Evolutionary conservation across 2,797 vertebrate species (phyloP), one percentile per base, ranked within the genome.

Genomic region (Numenius phaeopus): DNA sequence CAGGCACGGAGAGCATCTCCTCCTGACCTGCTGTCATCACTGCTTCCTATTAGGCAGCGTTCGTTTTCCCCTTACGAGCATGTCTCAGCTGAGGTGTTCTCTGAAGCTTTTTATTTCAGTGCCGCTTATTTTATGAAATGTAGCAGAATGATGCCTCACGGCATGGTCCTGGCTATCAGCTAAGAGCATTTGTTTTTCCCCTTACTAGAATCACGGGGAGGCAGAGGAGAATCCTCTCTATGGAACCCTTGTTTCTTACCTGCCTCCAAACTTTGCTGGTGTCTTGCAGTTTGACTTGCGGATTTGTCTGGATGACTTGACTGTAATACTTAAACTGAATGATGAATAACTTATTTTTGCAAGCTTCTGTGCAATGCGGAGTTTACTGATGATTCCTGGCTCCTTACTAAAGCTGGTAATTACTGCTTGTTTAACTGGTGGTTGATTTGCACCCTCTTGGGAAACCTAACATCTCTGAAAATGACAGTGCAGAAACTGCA

Each of bases 221-320:
- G 39, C 29, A 69, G 19, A 27, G 37, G 26, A 85, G 72, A 90
- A 59, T 20, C 20, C 9, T 87, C 26, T 85, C 50, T 50, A 8
- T 66, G 39, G 34, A 93, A 71, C 49, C 1, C 10, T 57, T 71
- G 9, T 23, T 83, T 95, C 84, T 71, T 22, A 69, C 86, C 79
- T 47, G 40, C 66, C 24, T 97, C 54, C 65, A 72, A 76, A 90
- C 42, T 67, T 95, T 83, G n/a, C 78, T 83, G 71, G 19, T 88
- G 49, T 69, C 49, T 91, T 92, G 61, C 52, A 88, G 54, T 86
- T 86, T 94, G 76, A 94, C 82, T 96, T 91, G 79, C 66, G 94
- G 71, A 91, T 89, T 96, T 94, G 47, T 79, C 69, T 90, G 58
- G 42, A 59, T 90, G 61, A 59, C 61, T 89, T 78, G 50, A 83